Evolutionary conservation across 2,113 vertebrate genomes (phyloP).

Genomic region (Candoia aspera): DNA sequence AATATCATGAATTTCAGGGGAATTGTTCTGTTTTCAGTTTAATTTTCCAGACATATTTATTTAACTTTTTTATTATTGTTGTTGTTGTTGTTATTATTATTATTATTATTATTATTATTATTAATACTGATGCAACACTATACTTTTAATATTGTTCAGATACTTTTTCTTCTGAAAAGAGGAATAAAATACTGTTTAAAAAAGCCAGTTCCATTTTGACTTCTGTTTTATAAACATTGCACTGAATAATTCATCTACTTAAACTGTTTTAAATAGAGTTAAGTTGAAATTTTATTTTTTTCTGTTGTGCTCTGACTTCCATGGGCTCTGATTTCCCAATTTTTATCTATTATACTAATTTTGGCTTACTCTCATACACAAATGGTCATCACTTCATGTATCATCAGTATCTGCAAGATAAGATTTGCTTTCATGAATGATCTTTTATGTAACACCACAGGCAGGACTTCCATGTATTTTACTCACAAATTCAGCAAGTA

Average conservation of each 20-base stretch:
- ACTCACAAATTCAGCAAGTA: background rate
- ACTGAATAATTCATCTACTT: constrained; percentile 3
- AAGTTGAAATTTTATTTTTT: background rate
- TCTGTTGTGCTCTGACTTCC: background rate
- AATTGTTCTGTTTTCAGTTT: background rate
- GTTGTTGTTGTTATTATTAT: too few species aligned
- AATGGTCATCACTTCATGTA: background rate
- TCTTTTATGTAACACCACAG: background rate
- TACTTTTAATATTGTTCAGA: background rate
- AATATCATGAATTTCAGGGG: background rate
- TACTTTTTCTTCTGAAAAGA: background rate
- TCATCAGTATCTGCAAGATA: background rate
- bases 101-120: background rate
- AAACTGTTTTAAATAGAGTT: constrained; percentile 32
- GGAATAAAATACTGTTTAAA: background rate
- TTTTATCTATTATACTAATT: background rate
- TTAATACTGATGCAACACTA: background rate
- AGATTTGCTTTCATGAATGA: background rate
- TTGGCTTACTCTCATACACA: background rate
- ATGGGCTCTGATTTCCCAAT: background rate
- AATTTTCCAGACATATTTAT: background rate
- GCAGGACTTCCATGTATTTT: background rate
- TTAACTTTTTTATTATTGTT: too few species aligned
- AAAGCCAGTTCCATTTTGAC: constrained; percentile 56
- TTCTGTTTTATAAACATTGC: constrained; percentile 46